Evolutionary conservation across 1,140 invertebrate species (phyloP), one percentile per base, ranked within the genome.

Genomic region (Asbolus verrucosus): DNA sequence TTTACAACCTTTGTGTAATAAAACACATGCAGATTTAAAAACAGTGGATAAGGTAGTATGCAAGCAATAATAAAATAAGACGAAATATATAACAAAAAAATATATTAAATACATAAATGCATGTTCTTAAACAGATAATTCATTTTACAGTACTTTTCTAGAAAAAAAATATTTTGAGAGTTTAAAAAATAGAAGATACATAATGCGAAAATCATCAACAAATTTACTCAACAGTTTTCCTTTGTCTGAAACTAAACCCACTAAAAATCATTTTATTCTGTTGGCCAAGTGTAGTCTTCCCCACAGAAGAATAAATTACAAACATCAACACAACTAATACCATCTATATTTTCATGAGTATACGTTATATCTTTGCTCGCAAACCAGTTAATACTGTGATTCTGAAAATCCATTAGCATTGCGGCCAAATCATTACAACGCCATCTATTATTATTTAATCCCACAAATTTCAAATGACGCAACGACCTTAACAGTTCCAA

Each of bases 331-430:
- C 13, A 54, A 4, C 16, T 43, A 2, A 43, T 43, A 3, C 39
- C 39, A 14, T 54, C 21, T 54, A 54, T 54, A 5, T 54, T 54
- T 27, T 54, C 46, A 11, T 54, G 19, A 0, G 21, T 27, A 8
- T 27, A 54, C 13, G 46, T 54, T 1, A 21, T 21, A 14, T 14
- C 27, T 27, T 24, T 21, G 18, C 19, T 27, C 4, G 46, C n/a
- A 4, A 54, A n/a, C 46, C 46, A 54, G 18, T 24, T 11, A n/a
- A 50, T 13, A n/a, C 19, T 27, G 11, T 21, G 27, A 27, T 54
- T 54, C 27, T 27, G 46, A 54, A 54, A 54, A 4, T 19, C 46
- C 1, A 27, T 27, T 21, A 54, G 21, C 46, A 54, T 54, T 54
- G 19, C n/a, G 3, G 27, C 46, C 19, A 54, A 27, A 14, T 54